Percentiles rank a stretch among this genome's conserved stretches.
Evolutionary conservation across 2,113 vertebrate species (phyloP).

Genomic region (Chloropsis cyanopogon): DNA sequence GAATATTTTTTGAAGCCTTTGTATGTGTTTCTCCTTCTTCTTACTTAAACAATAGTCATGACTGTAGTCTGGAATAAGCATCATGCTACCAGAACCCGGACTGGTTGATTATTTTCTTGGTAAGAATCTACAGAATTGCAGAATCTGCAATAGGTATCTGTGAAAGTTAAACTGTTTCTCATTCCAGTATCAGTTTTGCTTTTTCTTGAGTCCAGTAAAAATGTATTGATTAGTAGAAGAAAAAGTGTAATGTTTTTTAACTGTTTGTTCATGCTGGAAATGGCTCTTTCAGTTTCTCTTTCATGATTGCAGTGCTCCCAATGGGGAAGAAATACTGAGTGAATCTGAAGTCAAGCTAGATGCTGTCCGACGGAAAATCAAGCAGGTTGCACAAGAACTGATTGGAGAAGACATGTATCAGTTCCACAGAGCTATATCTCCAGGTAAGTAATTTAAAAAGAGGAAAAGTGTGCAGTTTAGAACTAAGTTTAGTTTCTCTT

Average conservation of each 20-base stretch:
- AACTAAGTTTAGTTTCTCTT: background rate
- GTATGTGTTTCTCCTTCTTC: background rate
- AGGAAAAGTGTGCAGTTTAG: background rate
- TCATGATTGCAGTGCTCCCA: slow-evolving; percentile 78
- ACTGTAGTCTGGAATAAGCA: background rate
- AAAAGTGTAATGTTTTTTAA: background rate
- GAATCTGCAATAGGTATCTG: background rate
- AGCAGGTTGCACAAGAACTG: slow-evolving; percentile 88
- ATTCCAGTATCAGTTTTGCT: background rate
- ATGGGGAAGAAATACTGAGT: slow-evolving; percentile 81
- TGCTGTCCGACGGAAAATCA: slow-evolving; percentile 86
- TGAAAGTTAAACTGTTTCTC: background rate
- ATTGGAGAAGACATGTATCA: slow-evolving; percentile 91
- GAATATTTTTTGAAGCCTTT: background rate
- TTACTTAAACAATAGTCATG: background rate
- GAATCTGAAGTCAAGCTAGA: slow-evolving; percentile 91
- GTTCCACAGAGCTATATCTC: slow-evolving; percentile 91
- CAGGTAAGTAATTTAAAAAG: slow-evolving; percentile 73
- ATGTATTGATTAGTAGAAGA: background rate
- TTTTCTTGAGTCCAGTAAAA: background rate
- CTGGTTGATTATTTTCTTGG: background rate
- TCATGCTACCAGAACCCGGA: background rate
- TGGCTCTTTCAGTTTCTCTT: background rate
- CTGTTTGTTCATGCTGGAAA: background rate
- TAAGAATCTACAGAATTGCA: background rate